phyloP scores from a whole-genome alignment of 2,888 invertebrate genomes.

The Gisinianus flammeolus region DNA sequence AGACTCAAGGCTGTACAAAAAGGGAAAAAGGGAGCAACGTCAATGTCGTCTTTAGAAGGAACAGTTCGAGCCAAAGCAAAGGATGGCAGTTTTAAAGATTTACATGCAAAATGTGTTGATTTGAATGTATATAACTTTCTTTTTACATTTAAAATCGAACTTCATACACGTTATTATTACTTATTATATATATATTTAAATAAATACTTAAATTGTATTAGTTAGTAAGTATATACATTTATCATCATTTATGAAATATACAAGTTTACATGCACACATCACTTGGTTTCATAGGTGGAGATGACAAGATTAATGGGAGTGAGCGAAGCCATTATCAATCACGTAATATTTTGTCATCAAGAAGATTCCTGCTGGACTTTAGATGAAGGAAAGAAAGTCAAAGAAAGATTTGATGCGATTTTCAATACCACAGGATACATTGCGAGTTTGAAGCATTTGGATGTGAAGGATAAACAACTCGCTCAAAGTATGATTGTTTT shows the following conservation, averaged over 20 bases:
- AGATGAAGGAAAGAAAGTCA: constrained; percentile 89
- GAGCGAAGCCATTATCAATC: constrained; percentile 90
- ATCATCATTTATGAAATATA: too few relatives aligned
- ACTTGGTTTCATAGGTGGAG: constrained; percentile 65
- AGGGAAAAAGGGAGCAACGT: constrained; percentile 63
- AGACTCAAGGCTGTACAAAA: constrained; percentile 71
- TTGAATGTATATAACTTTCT: constrained; percentile 46
- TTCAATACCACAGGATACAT: constrained; percentile 94
- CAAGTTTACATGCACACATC: too few relatives aligned
- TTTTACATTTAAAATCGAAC: too few relatives aligned
- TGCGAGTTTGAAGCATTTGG: constrained; percentile 80
- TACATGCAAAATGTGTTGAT: constrained; percentile 53
- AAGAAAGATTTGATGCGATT: constrained; percentile 96
- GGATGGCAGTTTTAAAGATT: constrained; percentile 57
- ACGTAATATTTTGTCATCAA: constrained; percentile 99
- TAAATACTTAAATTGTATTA: too few relatives aligned
- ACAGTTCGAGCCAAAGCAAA: constrained; percentile 64
- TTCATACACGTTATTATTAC: too few relatives aligned
- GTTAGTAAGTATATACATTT: not conserved
- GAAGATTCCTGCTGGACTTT: constrained; percentile 97
- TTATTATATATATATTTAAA: too few relatives aligned
- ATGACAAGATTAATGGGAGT: constrained; percentile 79
- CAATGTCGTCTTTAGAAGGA: constrained; percentile 73
- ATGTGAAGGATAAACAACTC: constrained; percentile 70
- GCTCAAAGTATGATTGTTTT: constrained; percentile 49